phyloP scores from a whole-genome alignment of 2,113 vertebrate species.

The Ammodramus savannarum region DNA sequence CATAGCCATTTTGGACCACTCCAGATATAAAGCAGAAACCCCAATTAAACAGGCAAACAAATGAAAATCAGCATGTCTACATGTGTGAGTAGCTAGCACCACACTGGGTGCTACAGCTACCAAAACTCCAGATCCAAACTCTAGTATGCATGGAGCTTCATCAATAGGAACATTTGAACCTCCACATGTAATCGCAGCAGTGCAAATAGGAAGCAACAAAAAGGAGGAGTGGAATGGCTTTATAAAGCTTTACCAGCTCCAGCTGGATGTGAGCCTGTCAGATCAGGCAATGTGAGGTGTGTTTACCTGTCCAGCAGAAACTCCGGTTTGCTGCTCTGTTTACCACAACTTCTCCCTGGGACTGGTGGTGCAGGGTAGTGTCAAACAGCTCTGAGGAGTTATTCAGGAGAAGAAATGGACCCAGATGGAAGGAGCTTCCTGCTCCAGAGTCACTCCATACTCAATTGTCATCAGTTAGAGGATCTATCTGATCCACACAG shows the following conservation, averaged over 20 bases:
- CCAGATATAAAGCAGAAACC: not conserved
- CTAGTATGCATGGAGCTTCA: not conserved
- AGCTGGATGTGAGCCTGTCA: not conserved
- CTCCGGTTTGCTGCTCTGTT: not conserved
- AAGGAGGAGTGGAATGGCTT: not conserved
- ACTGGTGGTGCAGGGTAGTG: not conserved
- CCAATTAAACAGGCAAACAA: not conserved
- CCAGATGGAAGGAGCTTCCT: not conserved
- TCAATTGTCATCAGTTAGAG: not conserved
- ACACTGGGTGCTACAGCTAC: not conserved
- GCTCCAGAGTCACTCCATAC: not conserved
- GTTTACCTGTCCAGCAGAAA: not conserved
- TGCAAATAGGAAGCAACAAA: not conserved
- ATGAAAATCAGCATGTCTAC: not conserved
- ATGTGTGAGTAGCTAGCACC: not conserved
- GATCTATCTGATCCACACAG: rapidly evolving
- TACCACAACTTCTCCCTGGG: not conserved
- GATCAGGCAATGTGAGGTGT: not conserved
- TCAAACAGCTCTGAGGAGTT: not conserved
- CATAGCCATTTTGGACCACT: not conserved
- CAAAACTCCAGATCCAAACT: not conserved
- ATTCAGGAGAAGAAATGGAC: not conserved
- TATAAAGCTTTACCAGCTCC: not conserved
- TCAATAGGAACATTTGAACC: not conserved
- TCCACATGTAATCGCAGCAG: not conserved